Conservation (phyloP, 2,888 invertebrate species). For the Cerceris rybyensis region DNA sequence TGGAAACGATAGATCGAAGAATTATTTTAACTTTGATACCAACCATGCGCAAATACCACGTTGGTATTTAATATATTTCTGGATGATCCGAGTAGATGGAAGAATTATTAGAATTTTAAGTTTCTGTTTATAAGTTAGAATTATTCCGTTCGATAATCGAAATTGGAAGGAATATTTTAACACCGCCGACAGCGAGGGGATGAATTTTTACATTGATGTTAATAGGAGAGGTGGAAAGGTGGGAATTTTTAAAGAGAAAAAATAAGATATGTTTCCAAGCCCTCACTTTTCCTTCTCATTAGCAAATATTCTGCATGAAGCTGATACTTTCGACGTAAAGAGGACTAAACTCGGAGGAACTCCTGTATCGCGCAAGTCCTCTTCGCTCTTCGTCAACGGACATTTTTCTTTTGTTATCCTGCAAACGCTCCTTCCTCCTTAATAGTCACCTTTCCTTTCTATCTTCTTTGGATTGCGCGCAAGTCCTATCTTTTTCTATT, state of each 20-base stretch:
- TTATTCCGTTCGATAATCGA: no score
- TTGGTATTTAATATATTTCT: no score
- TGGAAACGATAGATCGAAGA: no score
- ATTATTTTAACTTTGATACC: no score
- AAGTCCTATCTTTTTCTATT: neutral
- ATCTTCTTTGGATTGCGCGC: no score
- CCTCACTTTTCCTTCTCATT: neutral
- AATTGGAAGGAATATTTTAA: no score
- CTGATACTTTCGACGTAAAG: conserved; percentile 11
- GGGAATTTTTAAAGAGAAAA: conserved; percentile 26
- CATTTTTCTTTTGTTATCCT: neutral
- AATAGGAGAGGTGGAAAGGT: neutral
- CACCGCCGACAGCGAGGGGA: no score
- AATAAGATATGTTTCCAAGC: neutral
- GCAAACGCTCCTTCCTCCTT: neutral
- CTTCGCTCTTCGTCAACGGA: neutral
- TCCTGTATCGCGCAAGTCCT: neutral
- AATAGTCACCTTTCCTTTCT: neutral
- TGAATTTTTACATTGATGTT: no score
- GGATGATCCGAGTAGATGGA: no score
- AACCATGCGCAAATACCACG: no score
- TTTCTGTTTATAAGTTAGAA: no score
- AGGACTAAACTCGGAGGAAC: neutral
- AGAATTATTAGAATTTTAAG: no score
- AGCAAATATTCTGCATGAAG: conserved; percentile 31